Percentiles rank a stretch among this genome's conserved stretches.
Conservation (phyloP, 2,888 invertebrate genomes). For the Dynastes hyllus region DNA sequence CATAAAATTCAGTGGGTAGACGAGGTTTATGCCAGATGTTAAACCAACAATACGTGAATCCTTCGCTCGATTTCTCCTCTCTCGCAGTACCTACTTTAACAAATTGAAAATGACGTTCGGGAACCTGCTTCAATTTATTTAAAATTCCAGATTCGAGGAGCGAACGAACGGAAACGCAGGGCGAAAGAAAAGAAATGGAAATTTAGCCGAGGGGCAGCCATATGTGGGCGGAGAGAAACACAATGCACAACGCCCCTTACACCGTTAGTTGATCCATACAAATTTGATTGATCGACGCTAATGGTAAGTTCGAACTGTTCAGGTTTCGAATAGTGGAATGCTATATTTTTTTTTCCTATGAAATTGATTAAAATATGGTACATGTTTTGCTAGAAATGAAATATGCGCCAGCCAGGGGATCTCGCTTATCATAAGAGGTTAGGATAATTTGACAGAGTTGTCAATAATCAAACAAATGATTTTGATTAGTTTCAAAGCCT, state of each 20-base stretch:
- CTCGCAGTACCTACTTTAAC: conserved; percentile 6
- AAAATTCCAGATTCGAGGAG: neutral
- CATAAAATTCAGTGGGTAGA: conserved; percentile 7
- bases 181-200: neutral
- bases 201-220: neutral
- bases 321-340: too few species aligned
- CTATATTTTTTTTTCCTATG: too few species aligned
- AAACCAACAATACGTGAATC: conserved; percentile 31
- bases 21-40: conserved; percentile 22
- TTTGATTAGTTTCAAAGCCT: too few species aligned
- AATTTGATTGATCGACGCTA: conserved; percentile 5
- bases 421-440: too few species aligned
- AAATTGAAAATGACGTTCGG: conserved; percentile 6
- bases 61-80: neutral
- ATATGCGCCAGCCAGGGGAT: too few species aligned
- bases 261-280: neutral
- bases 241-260: neutral
- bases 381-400: too few species aligned
- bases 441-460: too few species aligned
- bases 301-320: too few species aligned
- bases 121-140: conserved; percentile 4
- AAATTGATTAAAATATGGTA: too few species aligned
- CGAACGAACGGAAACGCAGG: neutral
- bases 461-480: too few species aligned
- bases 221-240: neutral